phyloP scores from a whole-genome alignment of 2,888 invertebrate species.

The Drosophila robusta region DNA sequence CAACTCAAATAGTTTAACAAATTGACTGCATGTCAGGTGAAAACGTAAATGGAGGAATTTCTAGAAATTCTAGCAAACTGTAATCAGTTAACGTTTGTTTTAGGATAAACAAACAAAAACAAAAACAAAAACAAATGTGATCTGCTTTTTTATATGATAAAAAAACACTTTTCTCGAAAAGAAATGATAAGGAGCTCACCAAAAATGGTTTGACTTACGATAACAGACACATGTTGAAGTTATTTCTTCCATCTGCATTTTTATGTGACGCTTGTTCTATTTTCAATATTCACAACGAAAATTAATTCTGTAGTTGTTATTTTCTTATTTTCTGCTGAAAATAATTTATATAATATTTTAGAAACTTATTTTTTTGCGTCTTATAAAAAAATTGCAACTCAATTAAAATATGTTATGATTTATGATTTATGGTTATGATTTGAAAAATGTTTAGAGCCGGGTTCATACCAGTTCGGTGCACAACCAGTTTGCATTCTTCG shows the following conservation, averaged over 20 bases:
- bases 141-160: slow-evolving; percentile 11
- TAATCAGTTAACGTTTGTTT: slow-evolving; percentile 22
- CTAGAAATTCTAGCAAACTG: slow-evolving; percentile 6
- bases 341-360: too few species aligned
- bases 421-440: too few species aligned
- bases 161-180: slow-evolving; percentile 7
- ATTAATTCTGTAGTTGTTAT: too few species aligned
- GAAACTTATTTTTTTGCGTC: too few species aligned
- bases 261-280: too few species aligned
- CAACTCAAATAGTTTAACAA: background rate
- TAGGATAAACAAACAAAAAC: background rate
- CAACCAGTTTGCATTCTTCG: too few species aligned
- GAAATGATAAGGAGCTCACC: slow-evolving; percentile 17
- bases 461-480: too few species aligned
- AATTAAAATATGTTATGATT: too few species aligned
- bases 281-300: too few species aligned
- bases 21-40: background rate
- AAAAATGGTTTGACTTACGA: background rate
- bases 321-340: too few species aligned
- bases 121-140: slow-evolving; percentile 9
- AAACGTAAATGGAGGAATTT: background rate
- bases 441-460: too few species aligned
- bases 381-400: too few species aligned
- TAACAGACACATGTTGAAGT: background rate
- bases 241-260: background rate